Conservation (phyloP, 2,113 vertebrate species). For the Percina caprodes region DNA sequence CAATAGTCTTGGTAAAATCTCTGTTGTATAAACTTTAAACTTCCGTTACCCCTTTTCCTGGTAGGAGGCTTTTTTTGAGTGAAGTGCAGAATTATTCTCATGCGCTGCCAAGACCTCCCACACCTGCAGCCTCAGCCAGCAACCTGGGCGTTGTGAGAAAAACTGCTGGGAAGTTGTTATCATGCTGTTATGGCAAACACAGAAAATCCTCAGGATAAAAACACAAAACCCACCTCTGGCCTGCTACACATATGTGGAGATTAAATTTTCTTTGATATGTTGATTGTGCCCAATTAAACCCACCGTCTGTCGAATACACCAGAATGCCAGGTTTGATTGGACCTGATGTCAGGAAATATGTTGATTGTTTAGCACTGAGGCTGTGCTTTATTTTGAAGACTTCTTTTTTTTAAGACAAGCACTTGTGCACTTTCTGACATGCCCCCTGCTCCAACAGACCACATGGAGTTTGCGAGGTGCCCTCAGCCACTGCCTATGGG, state of each 20-base stretch:
- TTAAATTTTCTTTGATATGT: not conserved
- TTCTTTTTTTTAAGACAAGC: not conserved
- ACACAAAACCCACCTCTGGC: slow-evolving; percentile 1
- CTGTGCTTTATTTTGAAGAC: not conserved
- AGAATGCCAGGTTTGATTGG: not conserved
- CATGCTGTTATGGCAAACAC: slow-evolving; percentile 22
- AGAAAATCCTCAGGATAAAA: slow-evolving; percentile 26
- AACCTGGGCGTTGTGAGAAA: slow-evolving; percentile 36
- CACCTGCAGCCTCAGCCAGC: slow-evolving; percentile 34
- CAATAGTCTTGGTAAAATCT: not conserved
- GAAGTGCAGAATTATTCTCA: slow-evolving; percentile 17
- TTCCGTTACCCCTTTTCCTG: slow-evolving; percentile 1
- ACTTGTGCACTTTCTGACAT: not conserved
- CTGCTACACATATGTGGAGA: not conserved
- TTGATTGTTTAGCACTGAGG: not conserved
- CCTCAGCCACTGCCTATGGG: slow-evolving; percentile 76
- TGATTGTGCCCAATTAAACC: not conserved
- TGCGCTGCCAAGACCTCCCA: slow-evolving; percentile 54
- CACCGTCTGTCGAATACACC: not conserved
- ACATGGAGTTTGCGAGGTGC: slow-evolving; percentile 81
- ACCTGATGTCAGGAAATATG: not conserved
- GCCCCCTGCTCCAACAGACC: slow-evolving; percentile 68
- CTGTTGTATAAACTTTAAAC: not conserved
- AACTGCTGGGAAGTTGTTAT: slow-evolving; percentile 22
- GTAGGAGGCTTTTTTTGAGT: slow-evolving; percentile 6